Evolutionary conservation across 2,888 invertebrate species (phyloP).

Genomic region (Conistra vaccinii): DNA sequence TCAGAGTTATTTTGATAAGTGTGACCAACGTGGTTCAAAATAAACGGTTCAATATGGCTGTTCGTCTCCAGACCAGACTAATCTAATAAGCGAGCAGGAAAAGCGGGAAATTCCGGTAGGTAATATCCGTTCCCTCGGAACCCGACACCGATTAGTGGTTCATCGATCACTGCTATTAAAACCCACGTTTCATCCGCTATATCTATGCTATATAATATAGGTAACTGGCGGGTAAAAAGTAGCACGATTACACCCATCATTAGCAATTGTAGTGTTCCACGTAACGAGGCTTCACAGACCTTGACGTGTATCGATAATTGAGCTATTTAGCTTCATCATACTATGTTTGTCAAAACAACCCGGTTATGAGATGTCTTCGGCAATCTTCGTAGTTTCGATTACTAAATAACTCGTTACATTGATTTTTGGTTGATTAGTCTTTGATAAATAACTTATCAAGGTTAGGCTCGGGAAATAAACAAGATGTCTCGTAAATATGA

Average conservation of each 20-base stretch:
- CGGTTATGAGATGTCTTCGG: conserved; percentile 48
- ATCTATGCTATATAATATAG: conserved; percentile 46
- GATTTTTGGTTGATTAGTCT: conserved; percentile 2
- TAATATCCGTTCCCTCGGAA: conserved; percentile 29
- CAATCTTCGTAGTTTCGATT: conserved; percentile 41
- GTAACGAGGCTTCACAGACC: conserved; percentile 50
- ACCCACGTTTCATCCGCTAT: conserved; percentile 48
- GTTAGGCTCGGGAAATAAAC: conserved; percentile 15
- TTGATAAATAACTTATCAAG: conserved; percentile 22
- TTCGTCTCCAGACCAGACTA: conserved; percentile 8
- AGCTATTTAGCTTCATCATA: conserved; percentile 49
- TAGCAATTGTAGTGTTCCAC: conserved; percentile 45
- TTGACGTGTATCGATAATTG: conserved; percentile 62
- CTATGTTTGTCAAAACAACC: conserved; percentile 47
- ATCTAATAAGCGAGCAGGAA: conserved; percentile 54
- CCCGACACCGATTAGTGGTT: conserved; percentile 45
- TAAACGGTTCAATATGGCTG: conserved; percentile 27
- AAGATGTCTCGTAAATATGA: conserved; percentile 20
- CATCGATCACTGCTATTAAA: conserved; percentile 56
- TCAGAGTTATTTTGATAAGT: conserved; percentile 36
- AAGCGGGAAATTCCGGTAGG: conserved; percentile 32
- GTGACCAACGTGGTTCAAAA: conserved; percentile 37
- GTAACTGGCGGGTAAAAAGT: conserved; percentile 56
- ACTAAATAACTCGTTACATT: conserved; percentile 33
- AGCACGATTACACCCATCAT: conserved; percentile 55